Base-by-base conservation (phyloP, 2,888 invertebrate species). In the Leptopilina myrica region DNA sequence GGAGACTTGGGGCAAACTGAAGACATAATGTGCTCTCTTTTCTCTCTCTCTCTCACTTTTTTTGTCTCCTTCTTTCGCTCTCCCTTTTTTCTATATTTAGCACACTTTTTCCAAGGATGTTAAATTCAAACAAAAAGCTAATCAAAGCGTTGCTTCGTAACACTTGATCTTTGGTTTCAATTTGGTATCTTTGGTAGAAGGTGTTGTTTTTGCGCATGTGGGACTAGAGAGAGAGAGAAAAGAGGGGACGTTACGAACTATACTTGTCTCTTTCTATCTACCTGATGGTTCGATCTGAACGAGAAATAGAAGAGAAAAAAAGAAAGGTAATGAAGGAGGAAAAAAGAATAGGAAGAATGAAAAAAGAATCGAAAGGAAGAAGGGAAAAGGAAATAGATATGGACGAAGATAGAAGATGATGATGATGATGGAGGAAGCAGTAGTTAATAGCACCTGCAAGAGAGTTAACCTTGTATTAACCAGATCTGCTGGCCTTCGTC, bases 381-480 rank as follows among this genome's bases (percentile, higher is more conserved):
- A 53, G 15, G 40, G 64, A 56, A 56, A 64, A 33, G 56, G n/a
- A 59, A 15, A 59, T 15, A 5, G 59, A 59, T 15, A 56, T 12
- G 56, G 7, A 59, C 5, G 59, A 59, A 59, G 43, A 43, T n/a
- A 8, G 59, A 59, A 15, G 43, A 43, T 43, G 43, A 43, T 43
- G 43, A 43, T 43, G 43, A 43, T 43, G 43, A 43, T 43, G 43
- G 43, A 43, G 59, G 69, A 62, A 66, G 65, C 59, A 86, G 86
- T 85, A 87, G 82, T 89, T 87, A 86, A 87, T 87, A 84, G 86
- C 86, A 87, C 85, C 87, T 86, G 83, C 83, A 78, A 80, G 80
- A 77, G 76, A 77, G 75, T 76, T 79, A 79, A 65, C 79, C 79
- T 79, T 46, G 82, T 20, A 76, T 78, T 78, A 76, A 65, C 76